Conservation (phyloP, 2,888 invertebrate genomes). For the Eupithecia insigniata region DNA sequence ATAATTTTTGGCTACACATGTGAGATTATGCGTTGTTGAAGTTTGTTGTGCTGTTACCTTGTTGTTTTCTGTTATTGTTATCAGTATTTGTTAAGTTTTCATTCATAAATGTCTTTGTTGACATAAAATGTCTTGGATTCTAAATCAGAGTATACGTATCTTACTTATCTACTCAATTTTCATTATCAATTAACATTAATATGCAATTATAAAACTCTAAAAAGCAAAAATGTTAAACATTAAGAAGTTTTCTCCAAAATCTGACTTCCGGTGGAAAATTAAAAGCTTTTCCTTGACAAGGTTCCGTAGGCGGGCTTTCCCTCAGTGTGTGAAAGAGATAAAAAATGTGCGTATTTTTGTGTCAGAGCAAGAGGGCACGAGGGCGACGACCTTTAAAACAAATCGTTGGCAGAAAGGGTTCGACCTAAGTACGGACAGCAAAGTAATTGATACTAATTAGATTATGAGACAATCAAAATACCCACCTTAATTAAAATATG, state of each 20-base stretch:
- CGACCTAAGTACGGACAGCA: slow-evolving; percentile 75
- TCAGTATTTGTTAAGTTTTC: too few relatives aligned
- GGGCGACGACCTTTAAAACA: slow-evolving; percentile 83
- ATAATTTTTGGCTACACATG: too few relatives aligned
- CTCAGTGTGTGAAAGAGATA: slow-evolving; percentile 66
- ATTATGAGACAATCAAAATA: slow-evolving; percentile 4
- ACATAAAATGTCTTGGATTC: too few relatives aligned
- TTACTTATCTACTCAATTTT: neutral
- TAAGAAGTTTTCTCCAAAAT: slow-evolving; percentile 56
- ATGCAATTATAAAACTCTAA: neutral
- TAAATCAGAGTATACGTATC: too few relatives aligned
- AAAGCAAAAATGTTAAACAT: neutral
- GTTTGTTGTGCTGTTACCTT: too few relatives aligned
- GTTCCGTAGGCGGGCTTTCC: slow-evolving; percentile 73
- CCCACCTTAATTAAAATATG: neutral
- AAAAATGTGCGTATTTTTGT: slow-evolving; percentile 54
- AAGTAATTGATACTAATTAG: slow-evolving; percentile 47
- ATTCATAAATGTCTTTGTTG: too few relatives aligned
- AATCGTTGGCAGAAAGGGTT: slow-evolving; percentile 82
- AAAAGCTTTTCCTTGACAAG: slow-evolving; percentile 68
- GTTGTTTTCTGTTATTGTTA: too few relatives aligned
- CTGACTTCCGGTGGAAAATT: slow-evolving; percentile 71
- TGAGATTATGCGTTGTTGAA: too few relatives aligned
- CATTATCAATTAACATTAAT: neutral
- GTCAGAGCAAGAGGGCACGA: slow-evolving; percentile 64